A percentile compares a stretch with the other conserved stretches of the same genome.
These are phyloP conservation scores for Ochropleura plecta DNA, from an alignment of 2,888 invertebrate species.

Conservation along the genomic window DNA sequence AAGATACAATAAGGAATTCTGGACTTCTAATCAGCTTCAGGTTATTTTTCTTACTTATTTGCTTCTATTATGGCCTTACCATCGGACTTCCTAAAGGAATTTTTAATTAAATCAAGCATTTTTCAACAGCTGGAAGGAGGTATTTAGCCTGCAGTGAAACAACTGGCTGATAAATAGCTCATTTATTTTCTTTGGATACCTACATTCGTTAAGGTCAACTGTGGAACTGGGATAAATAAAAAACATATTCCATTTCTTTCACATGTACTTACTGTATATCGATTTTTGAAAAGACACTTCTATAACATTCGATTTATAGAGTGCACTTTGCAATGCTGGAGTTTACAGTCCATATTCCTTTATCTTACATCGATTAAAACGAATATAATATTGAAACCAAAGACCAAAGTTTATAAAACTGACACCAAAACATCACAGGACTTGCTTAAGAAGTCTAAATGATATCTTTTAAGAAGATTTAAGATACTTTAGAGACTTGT, in stretches of 20 bases:
- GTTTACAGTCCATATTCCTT: slow-evolving; percentile 55
- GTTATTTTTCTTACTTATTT: slow-evolving; percentile 46
- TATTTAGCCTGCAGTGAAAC: too few species aligned
- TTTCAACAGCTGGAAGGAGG: background rate
- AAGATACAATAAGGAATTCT: slow-evolving; percentile 58
- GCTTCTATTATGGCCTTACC: slow-evolving; percentile 54
- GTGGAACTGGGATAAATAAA: too few species aligned
- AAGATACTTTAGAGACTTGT: slow-evolving; percentile 41
- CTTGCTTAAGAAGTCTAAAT: slow-evolving; percentile 32
- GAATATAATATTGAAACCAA: slow-evolving; percentile 57
- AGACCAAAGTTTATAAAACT: slow-evolving; percentile 52
- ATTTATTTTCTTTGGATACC: too few species aligned
- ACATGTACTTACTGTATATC: background rate
- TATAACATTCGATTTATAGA: slow-evolving; percentile 20
- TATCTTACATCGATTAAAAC: slow-evolving; percentile 32
- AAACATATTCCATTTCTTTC: background rate
- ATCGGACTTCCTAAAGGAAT: slow-evolving; percentile 40
- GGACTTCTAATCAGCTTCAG: slow-evolving; percentile 62
- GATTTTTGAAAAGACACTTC: slow-evolving; percentile 16
- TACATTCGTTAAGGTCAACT: too few species aligned
- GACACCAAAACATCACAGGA: slow-evolving; percentile 60
- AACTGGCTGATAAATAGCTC: too few species aligned
- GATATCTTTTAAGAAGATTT: slow-evolving; percentile 33
- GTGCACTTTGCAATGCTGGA: slow-evolving; percentile 16
- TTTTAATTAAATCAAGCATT: slow-evolving; percentile 7